A percentile compares a stretch with the other conserved stretches of the same genome.
phyloP scores from a whole-genome alignment of 2,888 invertebrate genomes.

The Zhengitettix transpicula region DNA sequence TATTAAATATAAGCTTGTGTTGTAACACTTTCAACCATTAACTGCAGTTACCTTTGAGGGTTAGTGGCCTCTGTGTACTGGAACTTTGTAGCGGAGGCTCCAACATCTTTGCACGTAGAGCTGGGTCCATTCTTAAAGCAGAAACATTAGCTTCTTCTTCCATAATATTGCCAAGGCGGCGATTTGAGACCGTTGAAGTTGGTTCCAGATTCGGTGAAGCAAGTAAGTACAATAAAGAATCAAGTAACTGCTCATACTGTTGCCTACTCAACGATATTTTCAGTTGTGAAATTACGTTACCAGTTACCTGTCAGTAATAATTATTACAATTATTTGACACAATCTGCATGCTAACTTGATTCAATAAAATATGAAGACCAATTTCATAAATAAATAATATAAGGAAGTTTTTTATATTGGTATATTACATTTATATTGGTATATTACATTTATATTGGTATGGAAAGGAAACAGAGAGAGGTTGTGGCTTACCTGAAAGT shows the following conservation, averaged over 20 bases:
- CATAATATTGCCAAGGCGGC: slow-evolving; percentile 22
- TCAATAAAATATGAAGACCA: too few relatives aligned
- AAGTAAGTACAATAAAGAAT: slow-evolving; percentile 36
- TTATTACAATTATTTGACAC: too few relatives aligned
- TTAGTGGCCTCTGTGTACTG: not conserved
- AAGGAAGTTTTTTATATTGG: too few relatives aligned
- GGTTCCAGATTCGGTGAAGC: slow-evolving; percentile 21
- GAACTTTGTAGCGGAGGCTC: not conserved
- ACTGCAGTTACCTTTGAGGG: slow-evolving; percentile 9
- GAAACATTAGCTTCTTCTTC: slow-evolving; percentile 31
- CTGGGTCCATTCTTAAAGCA: slow-evolving; percentile 42
- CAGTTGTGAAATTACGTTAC: slow-evolving; percentile 65
- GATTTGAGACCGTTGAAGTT: slow-evolving; percentile 19
- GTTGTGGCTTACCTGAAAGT: too few relatives aligned
- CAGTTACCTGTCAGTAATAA: slow-evolving; percentile 35
- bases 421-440: too few relatives aligned
- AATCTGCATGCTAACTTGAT: too few relatives aligned
- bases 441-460: too few relatives aligned
- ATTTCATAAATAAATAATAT: too few relatives aligned
- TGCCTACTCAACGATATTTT: slow-evolving; percentile 71
- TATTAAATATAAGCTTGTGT: too few relatives aligned
- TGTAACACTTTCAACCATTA: too few relatives aligned
- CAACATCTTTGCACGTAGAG: slow-evolving; percentile 38
- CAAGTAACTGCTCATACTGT: slow-evolving; percentile 80
- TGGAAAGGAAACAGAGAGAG: too few relatives aligned